Percentiles rank a stretch among this genome's conserved stretches.
Evolutionary conservation across 2,113 vertebrate species (phyloP).

Genomic region (Tor tambroides): DNA sequence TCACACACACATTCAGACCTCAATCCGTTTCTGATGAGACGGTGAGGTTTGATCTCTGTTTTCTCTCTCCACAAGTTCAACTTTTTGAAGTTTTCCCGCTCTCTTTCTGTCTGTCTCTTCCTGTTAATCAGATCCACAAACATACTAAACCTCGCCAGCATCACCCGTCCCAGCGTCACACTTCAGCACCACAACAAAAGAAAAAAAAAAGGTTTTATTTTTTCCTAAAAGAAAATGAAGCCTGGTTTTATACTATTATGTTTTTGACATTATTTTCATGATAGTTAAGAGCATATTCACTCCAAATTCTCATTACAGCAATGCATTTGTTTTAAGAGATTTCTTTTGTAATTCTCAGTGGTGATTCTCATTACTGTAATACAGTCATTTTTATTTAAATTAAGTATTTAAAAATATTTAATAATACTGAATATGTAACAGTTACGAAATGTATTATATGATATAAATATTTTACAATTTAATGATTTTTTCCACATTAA

Average conservation of each 20-base stretch:
- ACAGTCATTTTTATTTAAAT: too few species aligned
- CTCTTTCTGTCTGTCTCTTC: neutral
- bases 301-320: too few species aligned
- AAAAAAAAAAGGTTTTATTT: neutral
- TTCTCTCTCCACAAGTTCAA: conserved; percentile 56
- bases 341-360: too few species aligned
- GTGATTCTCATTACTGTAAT: too few species aligned
- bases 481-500: neutral
- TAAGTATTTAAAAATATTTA: too few species aligned
- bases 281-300: too few species aligned
- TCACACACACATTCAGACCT: conserved; percentile 57
- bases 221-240: neutral
- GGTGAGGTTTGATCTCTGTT: conserved; percentile 58
- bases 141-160: neutral
- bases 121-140: conserved; percentile 17
- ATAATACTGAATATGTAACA: too few species aligned
- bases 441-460: too few species aligned
- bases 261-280: neutral
- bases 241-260: neutral
- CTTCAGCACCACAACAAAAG: neutral
- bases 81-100: conserved; percentile 42
- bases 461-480: too few species aligned
- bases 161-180: neutral
- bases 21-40: conserved; percentile 72
- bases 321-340: too few species aligned